Evolutionary conservation across 2,888 invertebrate genomes (phyloP).

Genomic region (Allophyes oxyacanthae): DNA sequence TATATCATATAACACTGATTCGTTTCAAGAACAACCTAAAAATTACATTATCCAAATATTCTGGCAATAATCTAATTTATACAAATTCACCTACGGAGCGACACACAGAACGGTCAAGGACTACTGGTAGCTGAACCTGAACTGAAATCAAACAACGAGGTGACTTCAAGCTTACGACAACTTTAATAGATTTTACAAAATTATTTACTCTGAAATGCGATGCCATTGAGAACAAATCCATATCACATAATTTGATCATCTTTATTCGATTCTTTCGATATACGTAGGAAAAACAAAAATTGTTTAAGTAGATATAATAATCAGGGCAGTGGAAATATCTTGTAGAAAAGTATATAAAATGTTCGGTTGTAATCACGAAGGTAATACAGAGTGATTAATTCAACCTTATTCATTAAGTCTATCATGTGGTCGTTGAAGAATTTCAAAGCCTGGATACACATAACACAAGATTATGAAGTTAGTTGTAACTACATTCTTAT

Average conservation of each 20-base stretch:
- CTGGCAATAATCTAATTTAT: conserved; percentile 44
- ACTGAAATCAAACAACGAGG: conserved; percentile 45
- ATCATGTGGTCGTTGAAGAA: background rate
- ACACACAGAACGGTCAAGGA: conserved; percentile 51
- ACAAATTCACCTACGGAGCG: conserved; percentile 58
- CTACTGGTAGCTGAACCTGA: conserved; percentile 41
- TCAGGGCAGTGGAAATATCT: too few species aligned
- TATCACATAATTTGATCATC: background rate
- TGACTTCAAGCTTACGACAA: conserved; percentile 58
- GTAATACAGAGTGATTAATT: too few species aligned
- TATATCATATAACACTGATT: too few species aligned
- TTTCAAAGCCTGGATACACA: background rate
- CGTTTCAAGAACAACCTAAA: background rate
- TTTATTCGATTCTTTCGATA: too few species aligned
- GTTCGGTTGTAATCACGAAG: too few species aligned
- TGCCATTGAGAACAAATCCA: conserved; percentile 5
- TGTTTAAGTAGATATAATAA: too few species aligned
- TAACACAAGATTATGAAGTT: background rate
- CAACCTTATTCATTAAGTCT: too few species aligned
- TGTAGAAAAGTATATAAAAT: conserved; percentile 30
- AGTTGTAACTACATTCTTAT: too few species aligned
- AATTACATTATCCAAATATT: conserved; percentile 35
- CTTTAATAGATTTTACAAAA: conserved; percentile 52
- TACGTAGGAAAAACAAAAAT: too few species aligned
- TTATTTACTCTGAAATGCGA: conserved; percentile 31